A percentile compares a stretch with the other conserved stretches of the same genome.
Evolutionary conservation across 1,140 invertebrate genomes (phyloP).

Genomic region (Helicoverpa armigera): DNA sequence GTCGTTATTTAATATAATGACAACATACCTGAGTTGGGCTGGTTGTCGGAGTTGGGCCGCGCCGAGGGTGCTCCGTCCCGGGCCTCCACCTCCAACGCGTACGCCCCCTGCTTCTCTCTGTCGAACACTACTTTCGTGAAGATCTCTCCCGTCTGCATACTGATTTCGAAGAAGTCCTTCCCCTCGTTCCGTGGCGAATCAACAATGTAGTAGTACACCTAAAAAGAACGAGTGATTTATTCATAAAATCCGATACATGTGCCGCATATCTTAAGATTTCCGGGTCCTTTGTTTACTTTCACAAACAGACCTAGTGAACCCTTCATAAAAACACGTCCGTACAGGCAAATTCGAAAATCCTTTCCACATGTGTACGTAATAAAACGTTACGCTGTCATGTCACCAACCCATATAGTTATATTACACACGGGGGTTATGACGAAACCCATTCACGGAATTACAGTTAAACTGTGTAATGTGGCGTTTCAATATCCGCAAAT

Average conservation of each 20-base stretch:
- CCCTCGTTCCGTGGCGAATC: slow-evolving; percentile 96
- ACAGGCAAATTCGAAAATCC: slow-evolving; percentile 36
- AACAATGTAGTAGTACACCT: slow-evolving; percentile 91
- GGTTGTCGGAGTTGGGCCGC: slow-evolving; percentile 94
- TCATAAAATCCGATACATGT: slow-evolving; percentile 46
- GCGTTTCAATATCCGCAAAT: slow-evolving; percentile 34
- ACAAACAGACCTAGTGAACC: slow-evolving; percentile 33
- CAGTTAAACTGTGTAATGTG: slow-evolving; percentile 30
- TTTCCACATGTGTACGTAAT: slow-evolving; percentile 28
- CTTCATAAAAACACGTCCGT: slow-evolving; percentile 42
- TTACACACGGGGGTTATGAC: slow-evolving; percentile 15
- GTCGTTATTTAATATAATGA: slow-evolving; percentile 21
- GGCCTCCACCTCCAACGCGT: slow-evolving; percentile 97
- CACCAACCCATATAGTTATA: slow-evolving; percentile 27
- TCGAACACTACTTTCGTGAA: slow-evolving; percentile 98
- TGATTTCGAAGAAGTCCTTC: slow-evolving; percentile 98
- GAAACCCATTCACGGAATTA: slow-evolving; percentile 17
- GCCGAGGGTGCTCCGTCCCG: slow-evolving; percentile 97
- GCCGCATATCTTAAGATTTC: slow-evolving; percentile 45
- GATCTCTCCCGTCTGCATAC: slow-evolving; percentile 96
- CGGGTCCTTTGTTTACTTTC: slow-evolving; percentile 44
- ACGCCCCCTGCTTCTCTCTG: slow-evolving; percentile 97
- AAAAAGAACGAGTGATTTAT: slow-evolving; percentile 50
- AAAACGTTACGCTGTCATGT: slow-evolving; percentile 32
- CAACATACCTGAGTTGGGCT: slow-evolving; percentile 96